Conservation (phyloP, 2,113 vertebrate genomes). For the Phyllostomus hastatus region DNA sequence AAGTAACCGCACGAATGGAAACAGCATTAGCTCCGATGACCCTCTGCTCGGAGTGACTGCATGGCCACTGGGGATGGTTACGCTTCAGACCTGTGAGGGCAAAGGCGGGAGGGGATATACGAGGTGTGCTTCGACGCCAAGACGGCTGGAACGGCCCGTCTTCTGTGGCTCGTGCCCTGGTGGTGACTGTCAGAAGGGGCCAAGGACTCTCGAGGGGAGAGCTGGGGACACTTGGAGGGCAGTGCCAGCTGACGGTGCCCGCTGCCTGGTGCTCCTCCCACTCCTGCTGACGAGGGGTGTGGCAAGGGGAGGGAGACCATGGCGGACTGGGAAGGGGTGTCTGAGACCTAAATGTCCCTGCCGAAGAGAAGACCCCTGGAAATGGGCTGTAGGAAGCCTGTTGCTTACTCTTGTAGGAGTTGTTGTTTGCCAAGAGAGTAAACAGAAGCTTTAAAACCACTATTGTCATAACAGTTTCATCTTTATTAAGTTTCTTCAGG, state of each 20-base stretch:
- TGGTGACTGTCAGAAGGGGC: neutral
- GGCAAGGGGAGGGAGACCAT: neutral
- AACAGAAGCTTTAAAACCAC: neutral
- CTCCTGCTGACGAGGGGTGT: neutral
- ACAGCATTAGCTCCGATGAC: neutral
- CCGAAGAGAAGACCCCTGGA: neutral
- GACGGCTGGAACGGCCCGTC: neutral
- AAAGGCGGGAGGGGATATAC: neutral
- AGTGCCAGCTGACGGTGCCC: neutral
- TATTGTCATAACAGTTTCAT: neutral
- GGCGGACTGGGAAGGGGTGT: neutral
- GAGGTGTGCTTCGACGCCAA: neutral
- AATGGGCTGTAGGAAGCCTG: neutral
- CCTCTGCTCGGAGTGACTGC: neutral
- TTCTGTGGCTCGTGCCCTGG: rapidly evolving
- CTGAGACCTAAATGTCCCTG: neutral
- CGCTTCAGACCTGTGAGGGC: neutral
- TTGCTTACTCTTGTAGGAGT: neutral
- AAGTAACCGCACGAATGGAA: neutral
- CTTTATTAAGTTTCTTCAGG: neutral
- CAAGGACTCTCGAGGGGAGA: neutral
- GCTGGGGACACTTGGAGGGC: neutral
- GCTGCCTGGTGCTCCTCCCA: rapidly evolving
- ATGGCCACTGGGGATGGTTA: neutral
- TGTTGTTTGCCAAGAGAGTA: neutral